Base-by-base conservation (phyloP, 2,113 vertebrate genomes). In the Pedionomus torquatus region DNA sequence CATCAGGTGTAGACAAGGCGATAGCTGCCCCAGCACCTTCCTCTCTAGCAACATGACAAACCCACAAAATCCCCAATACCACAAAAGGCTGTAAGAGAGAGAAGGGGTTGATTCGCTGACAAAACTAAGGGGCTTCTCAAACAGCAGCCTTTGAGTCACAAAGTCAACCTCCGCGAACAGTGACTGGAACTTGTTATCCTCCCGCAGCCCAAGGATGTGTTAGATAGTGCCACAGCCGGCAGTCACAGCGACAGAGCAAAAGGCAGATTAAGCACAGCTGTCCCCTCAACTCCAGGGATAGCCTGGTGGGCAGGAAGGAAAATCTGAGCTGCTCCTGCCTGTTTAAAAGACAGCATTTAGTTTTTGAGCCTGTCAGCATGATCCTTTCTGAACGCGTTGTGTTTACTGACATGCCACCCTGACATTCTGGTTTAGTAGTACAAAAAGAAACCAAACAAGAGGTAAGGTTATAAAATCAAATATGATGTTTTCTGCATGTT, bases 401-500 rank as follows among this genome's bases (percentile, higher is more conserved):
- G 54, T 65, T 95, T 83, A 52, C 83, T 80, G 81, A 92, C 94
- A 82, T 49, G 72, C 37, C 74, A 87, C 74, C 57, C 86, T 93
- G 83, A 95, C 89, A 76, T 94, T 95, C 76, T 76, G 39, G n/a
- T 78, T 94, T 89, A 90, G 89, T 81, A 87, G 69, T 68, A 93
- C 61, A 78, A 72, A 69, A 78, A 64, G 63, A 82, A 55, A 1
- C 16, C 51, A 83, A 44, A 48, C 64, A 92, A 84, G 57, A 71
- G 8, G 61, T 63, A 78, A 95, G 89, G 89, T 95, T 97, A 94
- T 80, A 83, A 95, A 96, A 97, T 72, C 83, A 87, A 91, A 80
- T 49, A 52, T 10, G 21, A 75, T 90, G 72, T 76, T 92, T 87
- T 95, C 95, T 93, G 83, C 92, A 95, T 95, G 86, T 82, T 92